Evolutionary conservation across 2,113 vertebrate genomes (phyloP).

Genomic region (Mirza zaza): DNA sequence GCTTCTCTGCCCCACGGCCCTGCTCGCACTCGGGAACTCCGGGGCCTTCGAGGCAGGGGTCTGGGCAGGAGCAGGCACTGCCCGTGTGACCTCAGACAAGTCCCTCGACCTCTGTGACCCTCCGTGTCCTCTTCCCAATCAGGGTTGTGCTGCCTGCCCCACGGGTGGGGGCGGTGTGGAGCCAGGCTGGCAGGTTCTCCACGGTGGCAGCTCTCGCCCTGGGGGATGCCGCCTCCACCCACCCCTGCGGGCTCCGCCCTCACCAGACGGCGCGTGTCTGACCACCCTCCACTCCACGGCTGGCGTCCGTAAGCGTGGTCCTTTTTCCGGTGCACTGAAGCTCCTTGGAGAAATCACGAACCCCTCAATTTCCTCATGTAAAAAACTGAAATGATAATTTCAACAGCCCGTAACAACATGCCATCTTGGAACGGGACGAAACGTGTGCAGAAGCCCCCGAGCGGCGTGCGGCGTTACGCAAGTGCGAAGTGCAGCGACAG

Average conservation of each 20-base stretch:
- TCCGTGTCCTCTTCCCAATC: neutral
- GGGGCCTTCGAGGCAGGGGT: too few relatives aligned
- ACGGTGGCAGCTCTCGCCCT: fast-evolving
- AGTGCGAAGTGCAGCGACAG: fast-evolving
- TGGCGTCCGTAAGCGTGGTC: too few relatives aligned
- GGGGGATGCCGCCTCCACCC: neutral
- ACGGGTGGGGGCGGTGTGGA: too few relatives aligned
- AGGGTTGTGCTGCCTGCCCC: too few relatives aligned
- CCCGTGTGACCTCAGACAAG: neutral
- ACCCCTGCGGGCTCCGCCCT: neutral
- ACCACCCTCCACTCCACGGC: too few relatives aligned
- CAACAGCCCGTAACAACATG: neutral
- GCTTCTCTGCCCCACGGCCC: neutral
- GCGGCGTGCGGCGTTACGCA: fast-evolving
- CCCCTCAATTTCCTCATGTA: neutral
- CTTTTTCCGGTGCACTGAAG: neutral
- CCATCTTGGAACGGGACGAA: fast-evolving
- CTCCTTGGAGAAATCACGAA: neutral
- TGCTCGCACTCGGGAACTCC: fast-evolving
- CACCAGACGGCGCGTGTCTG: fast-evolving
- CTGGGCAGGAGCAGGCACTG: neutral
- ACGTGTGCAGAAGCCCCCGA: fast-evolving
- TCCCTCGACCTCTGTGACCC: neutral
- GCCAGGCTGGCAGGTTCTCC: too few relatives aligned
- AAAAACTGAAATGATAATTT: too few relatives aligned